These are phyloP conservation scores for Asobara japonica DNA, from an alignment of 1,140 invertebrate genomes.

Conservation along the genomic window DNA sequence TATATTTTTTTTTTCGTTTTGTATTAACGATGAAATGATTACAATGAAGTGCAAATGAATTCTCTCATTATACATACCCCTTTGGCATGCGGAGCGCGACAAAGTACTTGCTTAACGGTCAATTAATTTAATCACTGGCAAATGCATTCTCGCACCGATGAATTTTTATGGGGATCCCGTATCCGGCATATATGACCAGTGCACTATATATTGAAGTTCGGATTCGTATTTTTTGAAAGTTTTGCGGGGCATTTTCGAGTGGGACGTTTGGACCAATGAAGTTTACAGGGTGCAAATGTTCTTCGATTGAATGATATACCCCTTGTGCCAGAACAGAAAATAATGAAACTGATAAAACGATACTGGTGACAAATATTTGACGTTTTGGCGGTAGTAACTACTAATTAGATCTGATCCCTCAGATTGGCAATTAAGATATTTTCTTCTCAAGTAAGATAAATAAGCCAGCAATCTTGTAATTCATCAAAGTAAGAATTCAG, in stretches of 20 bases:
- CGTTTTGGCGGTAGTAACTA: no score
- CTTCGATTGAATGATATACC: no score
- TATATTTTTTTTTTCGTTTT: not conserved
- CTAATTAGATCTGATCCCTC: no score
- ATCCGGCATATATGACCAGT: constrained; percentile 48
- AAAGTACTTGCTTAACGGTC: constrained; percentile 45
- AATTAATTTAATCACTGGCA: constrained; percentile 60
- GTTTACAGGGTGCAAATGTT: no score
- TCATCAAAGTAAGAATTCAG: no score
- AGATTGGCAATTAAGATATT: no score
- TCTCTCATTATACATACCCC: constrained; percentile 54
- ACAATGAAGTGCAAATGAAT: constrained; percentile 45
- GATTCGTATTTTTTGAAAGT: not conserved
- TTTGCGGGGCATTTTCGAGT: not conserved
- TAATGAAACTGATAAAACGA: no score
- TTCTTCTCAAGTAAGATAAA: no score
- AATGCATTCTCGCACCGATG: constrained; percentile 49
- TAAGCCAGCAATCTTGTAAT: no score
- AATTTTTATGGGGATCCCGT: constrained; percentile 59
- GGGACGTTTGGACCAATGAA: no score
- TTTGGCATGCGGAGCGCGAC: constrained; percentile 61
- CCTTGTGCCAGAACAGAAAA: no score
- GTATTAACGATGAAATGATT: not conserved
- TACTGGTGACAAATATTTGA: no score
- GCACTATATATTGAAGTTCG: not conserved